A percentile compares a stretch with the other conserved stretches of the same genome.
These are phyloP conservation scores for Physella acuta DNA, from an alignment of 1,140 invertebrate species.

Conservation along the genomic window DNA sequence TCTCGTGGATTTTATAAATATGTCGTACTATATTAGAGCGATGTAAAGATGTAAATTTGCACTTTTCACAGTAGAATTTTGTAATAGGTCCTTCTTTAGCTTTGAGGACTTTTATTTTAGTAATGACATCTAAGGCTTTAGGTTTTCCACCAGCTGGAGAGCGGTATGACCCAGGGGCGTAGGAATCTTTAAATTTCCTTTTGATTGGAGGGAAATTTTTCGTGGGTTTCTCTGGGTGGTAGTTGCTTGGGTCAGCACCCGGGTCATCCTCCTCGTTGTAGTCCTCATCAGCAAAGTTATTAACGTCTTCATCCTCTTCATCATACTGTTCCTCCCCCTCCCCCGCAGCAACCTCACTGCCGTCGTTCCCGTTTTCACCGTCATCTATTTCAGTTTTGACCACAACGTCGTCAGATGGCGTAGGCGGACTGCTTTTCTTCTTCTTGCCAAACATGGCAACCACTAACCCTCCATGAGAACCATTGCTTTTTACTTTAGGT, in stretches of 20 bases:
- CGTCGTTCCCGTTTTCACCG: not conserved
- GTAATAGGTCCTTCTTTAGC: slow-evolving; percentile 26
- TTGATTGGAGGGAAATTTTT: not conserved
- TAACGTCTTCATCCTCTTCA: slow-evolving; percentile 8
- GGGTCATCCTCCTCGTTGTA: slow-evolving; percentile 21
- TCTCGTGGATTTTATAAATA: slow-evolving; percentile 35
- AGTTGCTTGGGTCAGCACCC: not conserved
- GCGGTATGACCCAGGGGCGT: slow-evolving; percentile 19
- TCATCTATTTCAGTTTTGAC: slow-evolving; percentile 24
- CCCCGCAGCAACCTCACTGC: not conserved
- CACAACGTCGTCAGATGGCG: not conserved
- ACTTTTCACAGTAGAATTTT: slow-evolving; percentile 33
- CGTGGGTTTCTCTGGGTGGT: not conserved
- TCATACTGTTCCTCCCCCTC: slow-evolving; percentile 1
- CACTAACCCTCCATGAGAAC: slow-evolving; percentile 10
- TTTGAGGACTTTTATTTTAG: slow-evolving; percentile 33
- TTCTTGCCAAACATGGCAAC: slow-evolving; percentile 32
- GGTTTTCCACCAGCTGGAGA: slow-evolving; percentile 23
- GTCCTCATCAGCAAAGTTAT: slow-evolving; percentile 1
- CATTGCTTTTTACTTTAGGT: not conserved
- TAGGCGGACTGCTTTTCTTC: slow-evolving; percentile 6
- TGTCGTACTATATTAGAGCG: slow-evolving; percentile 34
- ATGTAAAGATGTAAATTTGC: slow-evolving; percentile 36
- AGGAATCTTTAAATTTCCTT: not conserved
- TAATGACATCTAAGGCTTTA: slow-evolving; percentile 32